Evolutionary conservation across 2,797 vertebrate species (phyloP), one percentile per base, ranked within the genome.

Genomic region (Picus viridis): DNA sequence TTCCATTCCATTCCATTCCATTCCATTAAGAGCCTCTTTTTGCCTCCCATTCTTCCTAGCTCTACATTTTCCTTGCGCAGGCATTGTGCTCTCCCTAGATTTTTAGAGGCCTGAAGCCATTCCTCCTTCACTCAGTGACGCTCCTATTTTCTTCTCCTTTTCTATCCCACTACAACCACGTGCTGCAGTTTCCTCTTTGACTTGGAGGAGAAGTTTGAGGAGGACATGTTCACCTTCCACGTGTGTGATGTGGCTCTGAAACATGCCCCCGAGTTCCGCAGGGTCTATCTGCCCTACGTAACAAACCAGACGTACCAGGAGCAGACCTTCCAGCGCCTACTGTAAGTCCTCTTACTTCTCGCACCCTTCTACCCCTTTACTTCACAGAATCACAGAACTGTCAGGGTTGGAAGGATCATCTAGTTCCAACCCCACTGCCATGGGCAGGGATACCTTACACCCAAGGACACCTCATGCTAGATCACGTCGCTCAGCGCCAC

Each of bases 241-340:
- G 98, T 99, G 89, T 99, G 99, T 23, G 99, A 99, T 4, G 98
- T 99, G 80, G 98, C 99, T 53, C 97, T 98, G 86, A 98, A 96
- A 39, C 98, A 99, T 1, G 99, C 98, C 51, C 96, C 98, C 0
- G 97, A 97, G 89, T 99, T 99, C 97, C 98, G 96, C 93, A 97
- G 97, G 78, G 99, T 99, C 62, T 99, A 99, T 75, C 98, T 99
- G 74, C 99, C 99, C 6, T 99, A 99, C 13, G 99, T 99, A 94
- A 99, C 99, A 96, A 99, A 99, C 97, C 99, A 99, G 97, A 99
- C 98, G 0, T 99, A 99, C 62, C 99, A 99, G 97, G 99, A 99
- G 26, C 98, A 98, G 85, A 99, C 99, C 71, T 99, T 99, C 97
- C 98, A 99, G 93, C 98, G 97, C 88, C 98, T 99, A 81, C 98